Conservation (phyloP, 53 echinoderm and acorn worm genomes). For the Henricia sp. region DNA sequence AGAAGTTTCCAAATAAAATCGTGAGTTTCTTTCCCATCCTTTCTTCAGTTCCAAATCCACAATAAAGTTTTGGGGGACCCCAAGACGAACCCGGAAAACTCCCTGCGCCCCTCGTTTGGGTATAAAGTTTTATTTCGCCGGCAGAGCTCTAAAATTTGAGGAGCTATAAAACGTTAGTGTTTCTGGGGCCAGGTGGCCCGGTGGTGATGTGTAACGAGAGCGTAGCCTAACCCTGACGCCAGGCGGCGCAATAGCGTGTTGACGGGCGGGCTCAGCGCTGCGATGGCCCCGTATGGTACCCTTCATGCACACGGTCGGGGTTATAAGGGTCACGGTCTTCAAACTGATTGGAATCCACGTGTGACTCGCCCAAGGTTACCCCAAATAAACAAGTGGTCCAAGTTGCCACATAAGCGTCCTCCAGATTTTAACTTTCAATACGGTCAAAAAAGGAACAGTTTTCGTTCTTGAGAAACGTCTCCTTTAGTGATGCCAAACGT, state of each 20-base stretch:
- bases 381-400: not conserved
- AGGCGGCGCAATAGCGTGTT: slow-evolving; percentile 58
- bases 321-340: slow-evolving; percentile 28
- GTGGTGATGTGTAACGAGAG: too few species aligned
- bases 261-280: slow-evolving; percentile 17
- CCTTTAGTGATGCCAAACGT: too few species aligned
- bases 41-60: not conserved
- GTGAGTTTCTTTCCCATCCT: not conserved
- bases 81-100: slow-evolving; percentile 27
- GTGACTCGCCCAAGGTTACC: slow-evolving; percentile 28
- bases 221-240: slow-evolving; percentile 32
- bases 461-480: too few species aligned
- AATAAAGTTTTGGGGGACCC: slow-evolving; percentile 21
- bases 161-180: slow-evolving; percentile 95
- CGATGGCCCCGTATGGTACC: not conserved
- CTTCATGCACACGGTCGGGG: slow-evolving; percentile 20
- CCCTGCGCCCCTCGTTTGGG: slow-evolving; percentile 57
- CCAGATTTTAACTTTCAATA: too few species aligned
- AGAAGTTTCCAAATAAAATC: not conserved
- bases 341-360: slow-evolving; percentile 51
- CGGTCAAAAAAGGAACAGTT: too few species aligned
- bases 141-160: slow-evolving; percentile 90
- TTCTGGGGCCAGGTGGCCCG: slow-evolving; percentile 62
- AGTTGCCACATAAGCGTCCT: too few species aligned
- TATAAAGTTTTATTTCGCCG: slow-evolving; percentile 93